Evolutionary conservation across 2,797 vertebrate genomes (phyloP).

Genomic region (Austrolebias charrua): DNA sequence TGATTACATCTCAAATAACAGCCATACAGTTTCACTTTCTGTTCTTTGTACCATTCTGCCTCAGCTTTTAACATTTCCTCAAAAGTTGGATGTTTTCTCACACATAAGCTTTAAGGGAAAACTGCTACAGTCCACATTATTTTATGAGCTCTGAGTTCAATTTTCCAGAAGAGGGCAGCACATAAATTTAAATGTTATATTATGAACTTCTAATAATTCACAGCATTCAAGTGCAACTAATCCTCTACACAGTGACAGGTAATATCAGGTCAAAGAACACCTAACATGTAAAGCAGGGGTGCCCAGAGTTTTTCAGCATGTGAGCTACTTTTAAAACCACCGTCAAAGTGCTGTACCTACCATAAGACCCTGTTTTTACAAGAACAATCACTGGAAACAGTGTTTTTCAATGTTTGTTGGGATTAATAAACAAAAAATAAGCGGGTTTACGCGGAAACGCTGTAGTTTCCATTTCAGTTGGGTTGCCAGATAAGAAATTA

Average conservation of each 20-base stretch:
- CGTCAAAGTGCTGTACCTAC: too few species aligned
- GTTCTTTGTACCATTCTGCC: not conserved
- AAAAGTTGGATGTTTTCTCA: not conserved
- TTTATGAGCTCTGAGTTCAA: not conserved
- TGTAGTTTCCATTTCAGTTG: too few species aligned
- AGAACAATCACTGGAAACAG: too few species aligned
- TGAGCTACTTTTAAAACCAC: too few species aligned
- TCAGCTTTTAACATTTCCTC: not conserved
- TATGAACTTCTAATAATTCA: not conserved
- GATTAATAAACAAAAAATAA: too few species aligned
- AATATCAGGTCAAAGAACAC: not conserved
- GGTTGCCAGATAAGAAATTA: too few species aligned
- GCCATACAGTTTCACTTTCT: not conserved
- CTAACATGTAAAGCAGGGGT: not conserved
- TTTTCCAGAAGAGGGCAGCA: conserved; percentile 68
- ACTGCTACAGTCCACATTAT: not conserved
- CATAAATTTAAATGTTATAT: conserved; percentile 4
- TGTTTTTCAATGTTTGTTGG: too few species aligned
- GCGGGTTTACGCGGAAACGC: too few species aligned
- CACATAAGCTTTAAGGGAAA: not conserved
- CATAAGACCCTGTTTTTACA: too few species aligned
- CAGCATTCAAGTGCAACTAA: not conserved
- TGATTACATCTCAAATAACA: too few species aligned
- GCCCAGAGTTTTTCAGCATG: too few species aligned
- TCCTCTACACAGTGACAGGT: not conserved